Conservation (phyloP, 23 tunicate species). For the Halocynthia roretzi region DNA sequence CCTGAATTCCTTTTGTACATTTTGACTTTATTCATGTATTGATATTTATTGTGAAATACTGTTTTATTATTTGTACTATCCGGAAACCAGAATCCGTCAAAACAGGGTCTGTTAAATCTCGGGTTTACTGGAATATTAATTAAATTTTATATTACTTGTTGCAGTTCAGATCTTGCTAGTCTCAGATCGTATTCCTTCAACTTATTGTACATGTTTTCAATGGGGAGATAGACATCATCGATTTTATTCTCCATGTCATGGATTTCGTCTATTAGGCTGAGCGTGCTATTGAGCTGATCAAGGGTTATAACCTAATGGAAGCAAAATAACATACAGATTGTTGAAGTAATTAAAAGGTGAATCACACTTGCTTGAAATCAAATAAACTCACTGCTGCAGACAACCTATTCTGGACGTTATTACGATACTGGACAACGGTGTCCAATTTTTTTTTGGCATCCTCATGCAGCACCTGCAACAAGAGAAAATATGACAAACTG, state of each 20-base stretch:
- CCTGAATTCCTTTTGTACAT: too few relatives aligned
- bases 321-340: background rate
- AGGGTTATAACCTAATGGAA: constrained; percentile 60
- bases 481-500: background rate
- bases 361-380: constrained; percentile 4
- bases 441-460: constrained; percentile 79
- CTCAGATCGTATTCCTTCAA: constrained; percentile 63
- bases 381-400: constrained; percentile 56
- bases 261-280: constrained; percentile 71
- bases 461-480: constrained; percentile 75
- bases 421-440: constrained; percentile 66
- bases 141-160: constrained; percentile 33
- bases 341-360: background rate
- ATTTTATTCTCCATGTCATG: constrained; percentile 96
- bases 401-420: constrained; percentile 57
- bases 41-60: too few relatives aligned
- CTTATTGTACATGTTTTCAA: constrained; percentile 87
- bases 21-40: too few relatives aligned
- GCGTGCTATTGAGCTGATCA: constrained; percentile 77
- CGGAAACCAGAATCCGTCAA: too few relatives aligned
- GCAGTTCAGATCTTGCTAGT: constrained; percentile 71
- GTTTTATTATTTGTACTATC: too few relatives aligned
- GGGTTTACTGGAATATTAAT: too few relatives aligned
- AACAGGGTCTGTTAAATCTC: too few relatives aligned
- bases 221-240: constrained; percentile 82